Evolutionary conservation across 2,797 vertebrate species (phyloP), one percentile per base, ranked within the genome.

Genomic region (Anguilla anguilla): DNA sequence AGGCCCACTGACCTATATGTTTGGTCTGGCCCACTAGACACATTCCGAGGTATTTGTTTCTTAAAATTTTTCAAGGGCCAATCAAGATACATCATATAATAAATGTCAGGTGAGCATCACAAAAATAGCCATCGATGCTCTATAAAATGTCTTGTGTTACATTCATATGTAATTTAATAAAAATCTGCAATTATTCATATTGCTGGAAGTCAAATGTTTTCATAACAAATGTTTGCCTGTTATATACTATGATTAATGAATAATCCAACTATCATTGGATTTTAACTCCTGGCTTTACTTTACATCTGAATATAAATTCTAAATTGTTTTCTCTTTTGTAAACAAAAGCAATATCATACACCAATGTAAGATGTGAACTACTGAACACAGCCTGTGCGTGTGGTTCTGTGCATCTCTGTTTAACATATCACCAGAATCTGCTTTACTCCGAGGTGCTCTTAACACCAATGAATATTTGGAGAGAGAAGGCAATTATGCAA

Each of bases 401-500:
- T 53, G 67, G 61, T 25, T 6, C 39, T 59, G 69, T 59, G 31
- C 59, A 28, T 57, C 35, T 31, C 61, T 53, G 51, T 53, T 13
- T 49, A 6, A 67, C 35, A 25, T 10, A 35, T 35, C 72, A 51
- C 85, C 43, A 93, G 95, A 92, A 90, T 92, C 94, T 95, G 96
- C 97, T 98, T 98, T 97, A 97, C 97, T 97, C 96, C 96, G 97
- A 98, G 97, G 97, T 97, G 95, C 96, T 94, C 93, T 96, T 96
- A 95, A 96, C 96, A 97, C 97, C 97, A 97, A 97, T 97, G 94
- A 94, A 95, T 96, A 96, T 97, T 96, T 96, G 92, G 93, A 72
- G 97, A 99, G 98, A 99, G 98, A 98, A 99, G 99, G 98, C 99
- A 99, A 99, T 98, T 99, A 99, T 99, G 99, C 98, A 99, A 95